Evolutionary conservation across 2,797 vertebrate species (phyloP).

Genomic region (Mormyrops boulengeri): DNA sequence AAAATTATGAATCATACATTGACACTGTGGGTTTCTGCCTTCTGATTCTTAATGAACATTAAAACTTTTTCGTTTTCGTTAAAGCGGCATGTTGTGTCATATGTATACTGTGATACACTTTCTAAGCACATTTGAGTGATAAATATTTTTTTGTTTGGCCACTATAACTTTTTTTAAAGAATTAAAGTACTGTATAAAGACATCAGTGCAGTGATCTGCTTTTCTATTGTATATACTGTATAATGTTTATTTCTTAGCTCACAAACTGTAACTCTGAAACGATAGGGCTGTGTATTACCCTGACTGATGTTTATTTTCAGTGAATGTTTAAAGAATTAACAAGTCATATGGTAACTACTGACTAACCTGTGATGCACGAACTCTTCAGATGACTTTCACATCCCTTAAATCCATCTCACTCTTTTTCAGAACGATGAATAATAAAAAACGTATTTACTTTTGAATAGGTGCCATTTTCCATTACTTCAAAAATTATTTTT

Average conservation of each 20-base stretch:
- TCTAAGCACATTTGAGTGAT: neutral
- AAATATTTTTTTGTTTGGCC: neutral
- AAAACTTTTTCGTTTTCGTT: neutral
- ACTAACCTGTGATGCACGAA: neutral
- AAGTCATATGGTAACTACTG: neutral
- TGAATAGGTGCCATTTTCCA: neutral
- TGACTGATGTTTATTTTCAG: neutral
- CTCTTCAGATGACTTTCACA: neutral
- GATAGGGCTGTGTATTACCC: neutral
- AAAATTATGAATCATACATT: neutral
- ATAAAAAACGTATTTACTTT: neutral
- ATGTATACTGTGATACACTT: neutral
- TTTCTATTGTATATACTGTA: neutral
- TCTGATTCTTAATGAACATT: slow-evolving; percentile 2
- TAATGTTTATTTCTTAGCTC: neutral
- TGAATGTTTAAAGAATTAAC: neutral
- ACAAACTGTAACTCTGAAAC: neutral
- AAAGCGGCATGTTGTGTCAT: neutral
- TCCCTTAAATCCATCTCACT: neutral
- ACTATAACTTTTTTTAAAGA: neutral
- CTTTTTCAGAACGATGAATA: neutral
- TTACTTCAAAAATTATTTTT: neutral
- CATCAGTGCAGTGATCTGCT: neutral
- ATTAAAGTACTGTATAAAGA: neutral
- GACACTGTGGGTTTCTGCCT: neutral